These are phyloP conservation scores for Hypomecis atomaria DNA, from an alignment of 2,888 invertebrate species.

Conservation along the genomic window DNA sequence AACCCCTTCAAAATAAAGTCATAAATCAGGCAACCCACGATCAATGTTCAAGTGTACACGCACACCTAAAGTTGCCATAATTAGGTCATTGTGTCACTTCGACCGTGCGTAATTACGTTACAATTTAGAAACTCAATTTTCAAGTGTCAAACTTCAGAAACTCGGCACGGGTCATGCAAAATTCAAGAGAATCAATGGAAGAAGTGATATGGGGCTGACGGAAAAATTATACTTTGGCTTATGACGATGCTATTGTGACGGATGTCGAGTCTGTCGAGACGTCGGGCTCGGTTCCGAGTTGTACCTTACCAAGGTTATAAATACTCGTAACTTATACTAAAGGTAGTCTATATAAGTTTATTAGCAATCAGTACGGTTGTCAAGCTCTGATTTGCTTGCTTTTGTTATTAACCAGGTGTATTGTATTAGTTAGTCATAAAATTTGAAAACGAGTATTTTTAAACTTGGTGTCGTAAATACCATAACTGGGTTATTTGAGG, in stretches of 20 bases:
- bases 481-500: no score
- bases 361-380: no score
- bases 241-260: constrained; percentile 7
- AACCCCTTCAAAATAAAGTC: constrained; percentile 1
- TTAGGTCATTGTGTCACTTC: constrained; percentile 39
- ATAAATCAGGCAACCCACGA: constrained; percentile 17
- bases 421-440: no score
- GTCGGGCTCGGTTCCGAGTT: neutral
- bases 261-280: constrained; percentile 2
- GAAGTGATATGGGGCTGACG: constrained; percentile 21
- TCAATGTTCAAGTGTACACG: constrained; percentile 25
- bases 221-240: constrained; percentile 19
- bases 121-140: constrained; percentile 40
- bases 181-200: constrained; percentile 36
- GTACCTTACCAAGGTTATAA: neutral
- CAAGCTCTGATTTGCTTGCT: no score
- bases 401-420: no score
- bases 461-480: no score
- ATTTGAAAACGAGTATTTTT: no score
- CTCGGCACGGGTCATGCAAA: constrained; percentile 25
- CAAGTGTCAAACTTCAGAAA: constrained; percentile 40
- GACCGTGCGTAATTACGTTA: constrained; percentile 35
- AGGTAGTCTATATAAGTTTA: no score
- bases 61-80: constrained; percentile 33
- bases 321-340: no score